phyloP scores from a whole-genome alignment of 2,888 invertebrate species.

The Heterodera filipjevi region DNA sequence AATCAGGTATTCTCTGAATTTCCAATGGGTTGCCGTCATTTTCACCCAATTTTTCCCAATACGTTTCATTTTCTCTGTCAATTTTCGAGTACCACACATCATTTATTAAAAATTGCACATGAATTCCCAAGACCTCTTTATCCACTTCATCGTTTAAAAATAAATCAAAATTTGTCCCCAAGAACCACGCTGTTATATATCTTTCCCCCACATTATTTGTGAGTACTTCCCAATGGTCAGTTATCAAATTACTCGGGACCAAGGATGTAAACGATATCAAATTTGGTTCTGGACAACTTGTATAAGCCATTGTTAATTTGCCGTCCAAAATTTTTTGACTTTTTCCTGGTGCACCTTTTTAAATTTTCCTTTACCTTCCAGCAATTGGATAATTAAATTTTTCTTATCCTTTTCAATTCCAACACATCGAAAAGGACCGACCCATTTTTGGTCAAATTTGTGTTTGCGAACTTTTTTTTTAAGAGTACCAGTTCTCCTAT shows the following conservation, averaged over 20 bases:
- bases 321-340: background rate
- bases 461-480: background rate
- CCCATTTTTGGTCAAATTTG: background rate
- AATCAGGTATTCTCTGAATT: background rate
- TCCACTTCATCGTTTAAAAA: background rate
- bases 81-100: background rate
- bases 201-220: background rate
- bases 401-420: background rate
- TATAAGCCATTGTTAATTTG: no score
- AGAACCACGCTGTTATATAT: background rate
- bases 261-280: no score
- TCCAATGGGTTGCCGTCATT: background rate
- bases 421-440: background rate
- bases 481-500: no score
- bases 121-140: background rate
- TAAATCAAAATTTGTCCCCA: background rate
- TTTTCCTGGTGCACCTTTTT: conserved; percentile 8
- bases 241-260: background rate
- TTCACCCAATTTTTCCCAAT: background rate
- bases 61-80: background rate
- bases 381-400: background rate
- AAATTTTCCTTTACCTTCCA: background rate
- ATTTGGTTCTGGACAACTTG: no score
- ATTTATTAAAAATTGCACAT: background rate
- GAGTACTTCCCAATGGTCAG: background rate